Percentiles rank a stretch among this genome's conserved stretches.
phyloP scores from a whole-genome alignment of 2,113 vertebrate genomes.

The Sterrhoptilus dennistouni region DNA sequence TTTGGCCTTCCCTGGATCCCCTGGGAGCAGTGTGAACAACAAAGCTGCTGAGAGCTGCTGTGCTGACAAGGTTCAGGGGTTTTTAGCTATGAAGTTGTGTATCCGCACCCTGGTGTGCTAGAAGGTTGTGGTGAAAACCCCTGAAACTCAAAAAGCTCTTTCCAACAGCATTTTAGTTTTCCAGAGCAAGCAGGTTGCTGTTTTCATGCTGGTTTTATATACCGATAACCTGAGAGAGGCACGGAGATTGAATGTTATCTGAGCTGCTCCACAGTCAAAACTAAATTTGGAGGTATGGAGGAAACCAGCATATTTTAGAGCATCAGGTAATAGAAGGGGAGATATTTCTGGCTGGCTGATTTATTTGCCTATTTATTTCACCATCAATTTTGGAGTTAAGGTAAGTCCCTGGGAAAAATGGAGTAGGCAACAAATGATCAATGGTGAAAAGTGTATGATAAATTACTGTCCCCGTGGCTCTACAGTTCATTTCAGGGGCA shows the following conservation, averaged over 20 bases:
- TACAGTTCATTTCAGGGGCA: not conserved
- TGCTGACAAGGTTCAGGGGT: not conserved
- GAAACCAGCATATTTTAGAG: not conserved
- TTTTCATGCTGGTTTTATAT: not conserved
- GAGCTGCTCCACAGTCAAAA: not conserved
- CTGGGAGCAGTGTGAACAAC: not conserved
- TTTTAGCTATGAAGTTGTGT: not conserved
- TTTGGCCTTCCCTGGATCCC: not conserved
- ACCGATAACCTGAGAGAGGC: not conserved
- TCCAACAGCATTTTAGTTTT: not conserved
- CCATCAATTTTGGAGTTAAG: conserved; percentile 21
- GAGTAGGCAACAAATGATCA: not conserved
- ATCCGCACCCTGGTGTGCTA: not conserved
- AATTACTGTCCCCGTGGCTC: not conserved
- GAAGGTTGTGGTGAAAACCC: not conserved
- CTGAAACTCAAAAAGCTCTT: not conserved
- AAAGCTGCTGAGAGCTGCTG: not conserved
- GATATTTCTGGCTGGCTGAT: conserved; percentile 10
- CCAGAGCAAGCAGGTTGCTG: not conserved
- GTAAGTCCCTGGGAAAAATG: not conserved
- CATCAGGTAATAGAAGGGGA: not conserved
- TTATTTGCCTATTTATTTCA: conserved; percentile 46
- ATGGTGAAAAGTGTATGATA: not conserved
- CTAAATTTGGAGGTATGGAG: not conserved
- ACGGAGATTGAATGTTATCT: not conserved